phyloP scores from a whole-genome alignment of 2,888 invertebrate genomes.

The Pyrrhia umbra region DNA sequence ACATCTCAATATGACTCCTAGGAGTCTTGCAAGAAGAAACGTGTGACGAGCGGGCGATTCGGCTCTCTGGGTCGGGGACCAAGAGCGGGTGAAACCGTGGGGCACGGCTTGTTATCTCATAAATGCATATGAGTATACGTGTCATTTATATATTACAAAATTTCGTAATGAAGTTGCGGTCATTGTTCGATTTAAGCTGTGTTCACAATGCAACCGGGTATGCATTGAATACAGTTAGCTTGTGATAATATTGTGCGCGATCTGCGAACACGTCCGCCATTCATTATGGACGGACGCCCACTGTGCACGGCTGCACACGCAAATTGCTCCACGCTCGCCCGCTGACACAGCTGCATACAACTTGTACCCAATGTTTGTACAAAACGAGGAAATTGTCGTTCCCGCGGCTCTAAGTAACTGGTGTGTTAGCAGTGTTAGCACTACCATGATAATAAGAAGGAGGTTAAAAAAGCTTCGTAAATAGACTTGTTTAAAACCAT shows the following conservation, averaged over 20 bases:
- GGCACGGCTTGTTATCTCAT: conserved; percentile 17
- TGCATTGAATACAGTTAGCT: conserved; percentile 65
- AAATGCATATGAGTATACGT: conserved; percentile 29
- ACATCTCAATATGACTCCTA: too few species aligned
- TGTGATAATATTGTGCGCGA: conserved; percentile 74
- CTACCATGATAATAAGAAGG: conserved; percentile 66
- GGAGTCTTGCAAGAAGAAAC: too few species aligned
- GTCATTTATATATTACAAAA: conserved; percentile 47
- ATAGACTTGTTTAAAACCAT: conserved; percentile 21
- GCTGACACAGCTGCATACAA: conserved; percentile 80
- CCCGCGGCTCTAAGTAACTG: conserved; percentile 70
- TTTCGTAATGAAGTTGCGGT: conserved; percentile 60
- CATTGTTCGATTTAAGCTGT: conserved; percentile 68
- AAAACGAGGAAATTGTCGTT: conserved; percentile 75
- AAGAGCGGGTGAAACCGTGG: too few species aligned
- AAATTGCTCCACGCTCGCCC: conserved; percentile 82
- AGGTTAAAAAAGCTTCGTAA: conserved; percentile 57
- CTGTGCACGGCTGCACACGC: conserved; percentile 86
- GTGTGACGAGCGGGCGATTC: too few species aligned
- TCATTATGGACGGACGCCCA: conserved; percentile 84
- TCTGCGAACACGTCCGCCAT: conserved; percentile 78
- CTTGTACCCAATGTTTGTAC: conserved; percentile 72
- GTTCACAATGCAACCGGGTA: conserved; percentile 65
- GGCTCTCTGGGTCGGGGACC: too few species aligned
- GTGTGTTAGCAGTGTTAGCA: conserved; percentile 71